Conservation (phyloP, 2,888 invertebrate species). For the Oxystoma pomonae region DNA sequence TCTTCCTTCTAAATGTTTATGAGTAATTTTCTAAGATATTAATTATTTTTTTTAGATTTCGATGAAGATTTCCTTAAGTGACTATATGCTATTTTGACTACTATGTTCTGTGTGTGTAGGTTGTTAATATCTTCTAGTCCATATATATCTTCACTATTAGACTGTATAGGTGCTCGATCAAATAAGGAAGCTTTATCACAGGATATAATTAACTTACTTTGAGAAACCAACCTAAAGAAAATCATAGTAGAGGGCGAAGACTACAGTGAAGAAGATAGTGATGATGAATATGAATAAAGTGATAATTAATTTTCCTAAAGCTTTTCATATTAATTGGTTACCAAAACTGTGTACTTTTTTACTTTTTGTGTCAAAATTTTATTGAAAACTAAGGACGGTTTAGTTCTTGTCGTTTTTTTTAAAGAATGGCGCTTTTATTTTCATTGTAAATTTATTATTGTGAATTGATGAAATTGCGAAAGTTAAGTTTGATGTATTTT, state of each 20-base stretch:
- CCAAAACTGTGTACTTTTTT: neutral
- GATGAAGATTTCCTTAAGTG: neutral
- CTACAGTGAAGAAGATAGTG: neutral
- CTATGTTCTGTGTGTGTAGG: neutral
- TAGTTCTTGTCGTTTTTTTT: neutral
- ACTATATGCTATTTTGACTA: neutral
- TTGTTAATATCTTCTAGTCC: neutral
- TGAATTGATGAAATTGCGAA: no score
- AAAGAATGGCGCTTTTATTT: neutral
- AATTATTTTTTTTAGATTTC: neutral
- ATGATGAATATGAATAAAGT: neutral
- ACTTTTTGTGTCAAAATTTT: neutral
- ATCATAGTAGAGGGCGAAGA: neutral
- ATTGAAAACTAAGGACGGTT: no score
- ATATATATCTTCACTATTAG: slow-evolving; percentile 10
- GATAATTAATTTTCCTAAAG: neutral
- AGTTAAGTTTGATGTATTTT: no score
- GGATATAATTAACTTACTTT: slow-evolving; percentile 12
- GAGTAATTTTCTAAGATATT: no score
- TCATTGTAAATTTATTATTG: neutral
- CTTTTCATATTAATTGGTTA: no score
- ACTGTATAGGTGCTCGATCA: slow-evolving; percentile 14
- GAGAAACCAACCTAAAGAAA: slow-evolving; percentile 6
- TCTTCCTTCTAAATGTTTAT: no score
- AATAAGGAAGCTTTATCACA: slow-evolving; percentile 13